Percentiles rank a stretch among this genome's conserved stretches.
Evolutionary conservation across 2,888 invertebrate genomes (phyloP).

Genomic region (Conus canariensis): DNA sequence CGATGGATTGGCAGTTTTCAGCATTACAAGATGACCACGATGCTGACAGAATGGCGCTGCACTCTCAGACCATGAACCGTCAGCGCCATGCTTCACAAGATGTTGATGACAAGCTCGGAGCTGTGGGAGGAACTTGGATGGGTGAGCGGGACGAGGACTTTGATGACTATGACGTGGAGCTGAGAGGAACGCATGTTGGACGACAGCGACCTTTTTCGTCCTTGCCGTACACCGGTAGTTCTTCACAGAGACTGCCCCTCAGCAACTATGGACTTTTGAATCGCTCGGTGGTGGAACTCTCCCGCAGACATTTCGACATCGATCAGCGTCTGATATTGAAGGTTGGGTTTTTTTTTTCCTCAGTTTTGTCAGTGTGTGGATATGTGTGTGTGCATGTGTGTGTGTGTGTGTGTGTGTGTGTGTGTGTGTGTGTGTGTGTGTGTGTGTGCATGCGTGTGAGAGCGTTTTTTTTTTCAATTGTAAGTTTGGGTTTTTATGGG

Average conservation of each 20-base stretch:
- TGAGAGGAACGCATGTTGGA: not conserved
- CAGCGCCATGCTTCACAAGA: too few relatives aligned
- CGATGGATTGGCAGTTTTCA: not conserved
- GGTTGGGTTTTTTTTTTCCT: not conserved
- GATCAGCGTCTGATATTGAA: not conserved
- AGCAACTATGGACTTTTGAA: not conserved
- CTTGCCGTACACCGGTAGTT: not conserved
- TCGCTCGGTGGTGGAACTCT: not conserved
- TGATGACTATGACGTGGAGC: not conserved
- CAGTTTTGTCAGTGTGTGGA: not conserved
- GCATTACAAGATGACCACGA: not conserved
- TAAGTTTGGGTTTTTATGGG: not conserved
- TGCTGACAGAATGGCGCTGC: too few relatives aligned
- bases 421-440: not conserved
- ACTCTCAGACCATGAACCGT: too few relatives aligned
- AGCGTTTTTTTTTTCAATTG: not conserved
- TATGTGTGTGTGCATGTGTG: not conserved
- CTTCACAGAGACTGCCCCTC: not conserved
- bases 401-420: not conserved
- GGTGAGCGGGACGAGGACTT: not conserved
- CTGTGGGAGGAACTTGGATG: not conserved
- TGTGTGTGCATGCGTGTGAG: not conserved
- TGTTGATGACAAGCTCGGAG: not conserved
- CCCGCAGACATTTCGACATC: conserved; percentile 4
- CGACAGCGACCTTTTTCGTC: not conserved